Evolutionary conservation across 1,140 invertebrate species (phyloP).

Genomic region (Temnothorax nylanderi): DNA sequence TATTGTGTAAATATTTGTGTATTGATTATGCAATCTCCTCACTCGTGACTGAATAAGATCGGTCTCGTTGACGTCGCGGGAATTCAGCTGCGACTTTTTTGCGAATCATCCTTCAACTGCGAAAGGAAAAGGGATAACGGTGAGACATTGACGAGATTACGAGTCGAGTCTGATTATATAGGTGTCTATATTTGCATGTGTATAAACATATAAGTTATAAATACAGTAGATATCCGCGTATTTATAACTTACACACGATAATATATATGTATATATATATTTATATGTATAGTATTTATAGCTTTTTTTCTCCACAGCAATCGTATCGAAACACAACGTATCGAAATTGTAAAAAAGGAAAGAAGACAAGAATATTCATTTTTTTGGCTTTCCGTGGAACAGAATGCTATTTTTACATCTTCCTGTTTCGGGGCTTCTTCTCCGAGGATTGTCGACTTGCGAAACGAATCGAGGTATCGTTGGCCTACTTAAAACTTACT

Average conservation of each 20-base stretch:
- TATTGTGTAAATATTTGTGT: conserved; percentile 69
- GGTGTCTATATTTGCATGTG: conserved; percentile 72
- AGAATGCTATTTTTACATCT: conserved; percentile 36
- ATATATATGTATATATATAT: conserved; percentile 63
- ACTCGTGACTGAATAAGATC: background rate
- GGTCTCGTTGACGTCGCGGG: too few relatives aligned
- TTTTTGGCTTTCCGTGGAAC: conserved; percentile 56
- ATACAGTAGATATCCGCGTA: conserved; percentile 65
- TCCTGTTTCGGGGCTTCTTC: background rate
- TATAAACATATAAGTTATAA: conserved; percentile 77
- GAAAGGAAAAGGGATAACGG: background rate
- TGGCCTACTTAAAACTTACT: background rate
- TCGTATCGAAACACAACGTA: conserved; percentile 57
- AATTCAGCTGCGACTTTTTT: background rate
- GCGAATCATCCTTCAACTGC: background rate
- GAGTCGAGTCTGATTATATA: conserved; percentile 57
- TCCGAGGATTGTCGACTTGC: background rate
- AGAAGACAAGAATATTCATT: conserved; percentile 6
- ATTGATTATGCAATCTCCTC: conserved; percentile 25
- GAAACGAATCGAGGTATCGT: conserved; percentile 17
- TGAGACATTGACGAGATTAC: background rate
- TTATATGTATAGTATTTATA: conserved; percentile 67
- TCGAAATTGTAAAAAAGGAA: conserved; percentile 47
- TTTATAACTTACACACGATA: conserved; percentile 67
- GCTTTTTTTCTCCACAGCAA: conserved; percentile 63